Conservation (phyloP, 2,797 vertebrate genomes). For the Neosilurus mollespiculum region DNA sequence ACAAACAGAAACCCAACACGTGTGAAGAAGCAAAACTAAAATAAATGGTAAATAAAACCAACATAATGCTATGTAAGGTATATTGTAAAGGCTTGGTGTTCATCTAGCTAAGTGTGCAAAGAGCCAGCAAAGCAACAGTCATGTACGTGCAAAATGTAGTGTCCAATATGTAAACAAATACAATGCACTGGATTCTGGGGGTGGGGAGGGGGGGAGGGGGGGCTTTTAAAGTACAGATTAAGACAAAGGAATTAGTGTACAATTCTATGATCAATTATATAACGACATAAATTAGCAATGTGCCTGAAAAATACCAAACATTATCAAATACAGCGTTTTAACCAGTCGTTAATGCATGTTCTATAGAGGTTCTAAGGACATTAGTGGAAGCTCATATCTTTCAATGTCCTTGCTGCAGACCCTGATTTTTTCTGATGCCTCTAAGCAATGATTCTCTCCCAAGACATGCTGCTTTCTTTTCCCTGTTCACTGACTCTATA, state of each 20-base stretch:
- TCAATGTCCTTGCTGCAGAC: slow-evolving; percentile 15
- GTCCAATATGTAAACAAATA: too few relatives aligned
- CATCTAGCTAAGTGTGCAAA: too few relatives aligned
- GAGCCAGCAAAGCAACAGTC: too few relatives aligned
- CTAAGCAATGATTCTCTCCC: slow-evolving; percentile 29
- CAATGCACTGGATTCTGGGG: too few relatives aligned
- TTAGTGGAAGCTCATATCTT: slow-evolving; percentile 21
- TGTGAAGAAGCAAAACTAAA: too few relatives aligned
- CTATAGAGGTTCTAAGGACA: neutral
- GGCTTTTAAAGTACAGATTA: neutral
- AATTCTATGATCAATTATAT: neutral
- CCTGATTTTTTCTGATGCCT: slow-evolving; percentile 39
- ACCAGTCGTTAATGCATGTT: neutral
- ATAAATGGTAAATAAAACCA: too few relatives aligned
- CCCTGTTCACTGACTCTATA: slow-evolving; percentile 16
- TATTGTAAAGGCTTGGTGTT: too few relatives aligned
- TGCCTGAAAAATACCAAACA: neutral
- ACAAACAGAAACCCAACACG: too few relatives aligned
- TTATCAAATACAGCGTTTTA: neutral
- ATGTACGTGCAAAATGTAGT: too few relatives aligned
- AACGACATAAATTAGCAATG: neutral
- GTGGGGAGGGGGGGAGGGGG: too few relatives aligned
- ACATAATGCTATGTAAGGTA: too few relatives aligned
- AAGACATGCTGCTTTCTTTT: slow-evolving; percentile 21
- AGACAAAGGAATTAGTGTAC: neutral